These are phyloP conservation scores for Protonemura montana DNA, from an alignment of 2,888 invertebrate species.

Conservation along the genomic window DNA sequence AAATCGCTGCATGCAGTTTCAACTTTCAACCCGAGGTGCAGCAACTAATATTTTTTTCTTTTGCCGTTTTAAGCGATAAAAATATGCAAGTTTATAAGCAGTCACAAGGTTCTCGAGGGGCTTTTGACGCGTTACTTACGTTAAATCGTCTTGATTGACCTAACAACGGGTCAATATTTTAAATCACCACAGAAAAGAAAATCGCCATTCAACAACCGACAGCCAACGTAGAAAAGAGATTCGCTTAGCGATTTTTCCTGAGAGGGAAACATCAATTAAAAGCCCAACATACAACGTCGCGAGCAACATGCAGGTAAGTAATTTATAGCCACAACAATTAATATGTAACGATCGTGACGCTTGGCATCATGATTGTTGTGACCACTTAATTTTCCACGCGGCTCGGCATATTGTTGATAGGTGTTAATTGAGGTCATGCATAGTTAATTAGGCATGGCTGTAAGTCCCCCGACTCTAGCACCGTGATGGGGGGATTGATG, in stretches of 20 bases:
- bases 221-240: background rate
- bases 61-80: too few relatives aligned
- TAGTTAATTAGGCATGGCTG: background rate
- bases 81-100: too few relatives aligned
- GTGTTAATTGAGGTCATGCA: background rate
- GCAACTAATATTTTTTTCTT: too few relatives aligned
- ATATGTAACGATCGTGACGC: background rate
- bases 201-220: background rate
- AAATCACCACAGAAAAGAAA: background rate
- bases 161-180: slow-evolving; percentile 2
- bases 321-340: background rate
- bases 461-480: background rate
- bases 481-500: background rate
- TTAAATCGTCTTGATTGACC: background rate
- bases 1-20: background rate
- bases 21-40: too few relatives aligned
- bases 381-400: background rate
- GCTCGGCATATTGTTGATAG: background rate
- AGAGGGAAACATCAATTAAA: background rate
- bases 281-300: background rate
- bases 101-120: too few relatives aligned
- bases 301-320: background rate
- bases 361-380: slow-evolving; percentile 12
- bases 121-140: background rate
- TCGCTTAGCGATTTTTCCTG: background rate